Conservation (phyloP, 2,797 vertebrate species). For the Acanthornis magna region DNA sequence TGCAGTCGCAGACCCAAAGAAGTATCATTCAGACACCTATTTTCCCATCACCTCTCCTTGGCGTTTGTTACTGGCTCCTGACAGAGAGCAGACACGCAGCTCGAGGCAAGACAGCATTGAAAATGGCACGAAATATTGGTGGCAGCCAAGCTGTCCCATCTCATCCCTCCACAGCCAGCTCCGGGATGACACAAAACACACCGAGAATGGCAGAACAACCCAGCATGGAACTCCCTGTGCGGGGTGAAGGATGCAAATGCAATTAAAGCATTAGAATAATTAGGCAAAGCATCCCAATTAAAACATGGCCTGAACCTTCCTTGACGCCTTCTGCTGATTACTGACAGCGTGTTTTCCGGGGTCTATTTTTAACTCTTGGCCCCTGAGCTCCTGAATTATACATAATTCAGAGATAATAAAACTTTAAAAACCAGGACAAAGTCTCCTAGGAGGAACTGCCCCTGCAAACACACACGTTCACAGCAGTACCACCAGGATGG, state of each 20-base stretch:
- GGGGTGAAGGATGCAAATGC: conserved; percentile 23
- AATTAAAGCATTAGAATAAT: conserved; percentile 36
- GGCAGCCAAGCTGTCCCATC: background rate
- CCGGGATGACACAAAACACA: background rate
- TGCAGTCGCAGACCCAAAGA: background rate
- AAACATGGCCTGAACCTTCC: background rate
- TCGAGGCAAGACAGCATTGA: background rate
- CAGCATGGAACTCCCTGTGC: background rate
- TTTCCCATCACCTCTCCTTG: background rate
- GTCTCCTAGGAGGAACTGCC: background rate
- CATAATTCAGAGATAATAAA: background rate
- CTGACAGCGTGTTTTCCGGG: background rate
- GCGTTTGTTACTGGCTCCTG: background rate
- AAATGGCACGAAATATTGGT: background rate
- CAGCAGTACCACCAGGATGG: no score
- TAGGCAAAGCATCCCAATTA: background rate
- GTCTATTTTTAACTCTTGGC: conserved; percentile 3
- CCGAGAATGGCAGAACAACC: background rate
- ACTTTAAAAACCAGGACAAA: conserved; percentile 27
- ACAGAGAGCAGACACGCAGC: background rate
- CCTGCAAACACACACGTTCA: background rate
- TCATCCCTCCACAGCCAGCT: background rate
- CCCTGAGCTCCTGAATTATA: background rate
- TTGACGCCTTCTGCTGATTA: background rate
- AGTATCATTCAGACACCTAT: background rate